Evolutionary conservation across 2,797 vertebrate genomes (phyloP).

Genomic region (Odontamblyopus lacepedii): DNA sequence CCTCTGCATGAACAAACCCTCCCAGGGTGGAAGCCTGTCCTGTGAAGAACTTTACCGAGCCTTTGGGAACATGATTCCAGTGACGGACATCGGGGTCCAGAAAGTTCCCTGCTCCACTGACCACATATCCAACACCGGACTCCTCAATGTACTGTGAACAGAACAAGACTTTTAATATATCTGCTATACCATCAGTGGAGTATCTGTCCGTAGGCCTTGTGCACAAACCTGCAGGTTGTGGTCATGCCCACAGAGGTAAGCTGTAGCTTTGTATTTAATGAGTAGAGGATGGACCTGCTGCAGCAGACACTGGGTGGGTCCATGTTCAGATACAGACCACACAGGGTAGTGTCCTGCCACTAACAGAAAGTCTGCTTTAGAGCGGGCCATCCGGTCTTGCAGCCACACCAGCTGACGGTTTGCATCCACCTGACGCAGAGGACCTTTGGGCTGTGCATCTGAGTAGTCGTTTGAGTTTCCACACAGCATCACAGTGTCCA

Average conservation of each 20-base stretch:
- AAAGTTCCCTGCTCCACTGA: slow-evolving; percentile 94
- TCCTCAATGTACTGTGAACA: slow-evolving; percentile 82
- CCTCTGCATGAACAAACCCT: slow-evolving; percentile 85
- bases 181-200: background rate
- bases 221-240: slow-evolving; percentile 90
- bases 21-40: slow-evolving; percentile 81
- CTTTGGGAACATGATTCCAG: slow-evolving; percentile 76
- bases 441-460: slow-evolving; percentile 72
- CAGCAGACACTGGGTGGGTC: slow-evolving; percentile 87
- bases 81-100: slow-evolving; percentile 83
- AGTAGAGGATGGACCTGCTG: slow-evolving; percentile 82
- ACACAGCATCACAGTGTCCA: slow-evolving; percentile 89
- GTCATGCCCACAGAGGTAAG: slow-evolving; percentile 91
- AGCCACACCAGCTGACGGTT: slow-evolving; percentile 86
- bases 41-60: slow-evolving; percentile 86
- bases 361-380: slow-evolving; percentile 86
- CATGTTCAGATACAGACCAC: slow-evolving; percentile 92
- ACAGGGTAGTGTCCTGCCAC: slow-evolving; percentile 93
- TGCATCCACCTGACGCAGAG: slow-evolving; percentile 57
- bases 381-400: slow-evolving; percentile 77
- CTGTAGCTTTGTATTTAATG: slow-evolving; percentile 81
- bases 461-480: slow-evolving; percentile 84
- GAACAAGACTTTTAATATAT: background rate
- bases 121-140: slow-evolving; percentile 81
- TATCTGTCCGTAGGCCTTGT: background rate